phyloP scores from a whole-genome alignment of 1,140 invertebrate species.

The Aphaenogaster floridana region DNA sequence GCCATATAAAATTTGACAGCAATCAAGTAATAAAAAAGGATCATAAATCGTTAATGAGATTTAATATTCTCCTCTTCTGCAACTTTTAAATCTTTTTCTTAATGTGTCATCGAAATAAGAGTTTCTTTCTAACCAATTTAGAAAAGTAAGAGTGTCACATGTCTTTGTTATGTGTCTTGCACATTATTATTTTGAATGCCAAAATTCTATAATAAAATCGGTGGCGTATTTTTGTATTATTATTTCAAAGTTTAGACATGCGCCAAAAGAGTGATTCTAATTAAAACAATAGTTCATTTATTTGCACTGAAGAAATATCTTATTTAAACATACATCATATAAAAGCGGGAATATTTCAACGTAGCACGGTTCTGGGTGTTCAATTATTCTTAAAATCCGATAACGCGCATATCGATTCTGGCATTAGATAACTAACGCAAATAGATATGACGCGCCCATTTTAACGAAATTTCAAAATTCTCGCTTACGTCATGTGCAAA shows the following conservation, averaged over 20 bases:
- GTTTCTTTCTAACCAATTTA: not conserved
- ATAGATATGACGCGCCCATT: not conserved
- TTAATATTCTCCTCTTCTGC: slow-evolving; percentile 14
- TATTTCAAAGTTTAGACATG: not conserved
- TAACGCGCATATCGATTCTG: not conserved
- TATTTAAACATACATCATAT: not conserved
- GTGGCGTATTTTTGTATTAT: not conserved
- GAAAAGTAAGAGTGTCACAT: not conserved
- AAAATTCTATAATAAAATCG: slow-evolving; percentile 20
- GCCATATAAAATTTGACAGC: slow-evolving; percentile 47
- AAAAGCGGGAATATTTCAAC: not conserved
- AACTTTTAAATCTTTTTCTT: not conserved
- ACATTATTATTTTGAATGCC: not conserved
- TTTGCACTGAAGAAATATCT: not conserved
- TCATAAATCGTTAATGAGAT: slow-evolving; percentile 26
- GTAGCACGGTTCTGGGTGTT: not conserved
- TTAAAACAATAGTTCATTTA: not conserved
- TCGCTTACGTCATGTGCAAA: not conserved
- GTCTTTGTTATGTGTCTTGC: not conserved
- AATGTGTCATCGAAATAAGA: slow-evolving; percentile 1
- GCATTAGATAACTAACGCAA: not conserved
- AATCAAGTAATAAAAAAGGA: slow-evolving; percentile 5
- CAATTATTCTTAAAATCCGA: slow-evolving; percentile 24
- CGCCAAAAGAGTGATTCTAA: not conserved
- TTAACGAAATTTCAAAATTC: slow-evolving; percentile 9